Conservation (phyloP, 2,797 vertebrate species). For the Mus minutoides region DNA sequence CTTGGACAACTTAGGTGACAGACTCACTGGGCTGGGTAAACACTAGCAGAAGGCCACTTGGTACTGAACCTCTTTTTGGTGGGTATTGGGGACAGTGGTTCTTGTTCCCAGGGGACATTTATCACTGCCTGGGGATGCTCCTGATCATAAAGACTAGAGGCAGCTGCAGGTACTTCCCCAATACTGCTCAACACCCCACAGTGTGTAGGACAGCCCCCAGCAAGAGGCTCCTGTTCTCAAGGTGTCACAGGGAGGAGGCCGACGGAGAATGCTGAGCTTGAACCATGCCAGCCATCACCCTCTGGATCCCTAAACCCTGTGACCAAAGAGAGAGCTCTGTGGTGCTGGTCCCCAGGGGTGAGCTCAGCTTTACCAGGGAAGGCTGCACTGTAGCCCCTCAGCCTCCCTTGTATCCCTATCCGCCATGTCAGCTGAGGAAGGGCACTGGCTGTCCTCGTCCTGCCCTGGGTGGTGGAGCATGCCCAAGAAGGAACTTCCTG, state of each 20-base stretch:
- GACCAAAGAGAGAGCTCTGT: not conserved
- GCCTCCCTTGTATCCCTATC: not conserved
- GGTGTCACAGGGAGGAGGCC: too few relatives aligned
- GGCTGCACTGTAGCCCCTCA: too few relatives aligned
- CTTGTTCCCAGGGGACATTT: not conserved
- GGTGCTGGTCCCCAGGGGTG: not conserved
- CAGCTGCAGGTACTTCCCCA: accelerated
- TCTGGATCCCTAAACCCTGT: accelerated
- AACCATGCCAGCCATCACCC: not conserved
- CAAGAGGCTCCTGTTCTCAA: not conserved
- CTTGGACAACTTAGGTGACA: not conserved
- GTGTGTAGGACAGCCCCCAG: not conserved
- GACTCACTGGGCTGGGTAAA: not conserved
- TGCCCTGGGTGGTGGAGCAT: accelerated
- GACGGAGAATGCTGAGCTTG: not conserved
- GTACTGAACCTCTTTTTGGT: not conserved
- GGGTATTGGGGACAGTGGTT: not conserved
- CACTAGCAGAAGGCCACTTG: not conserved
- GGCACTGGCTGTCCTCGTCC: not conserved
- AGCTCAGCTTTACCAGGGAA: not conserved
- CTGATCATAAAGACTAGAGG: too few relatives aligned
- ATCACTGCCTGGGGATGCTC: not conserved
- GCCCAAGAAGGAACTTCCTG: not conserved
- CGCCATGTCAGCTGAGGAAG: not conserved
- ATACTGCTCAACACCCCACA: accelerated